A percentile compares a stretch with the other conserved stretches of the same genome.
Conservation (phyloP, 2,113 vertebrate species). For the Gallinago media region DNA sequence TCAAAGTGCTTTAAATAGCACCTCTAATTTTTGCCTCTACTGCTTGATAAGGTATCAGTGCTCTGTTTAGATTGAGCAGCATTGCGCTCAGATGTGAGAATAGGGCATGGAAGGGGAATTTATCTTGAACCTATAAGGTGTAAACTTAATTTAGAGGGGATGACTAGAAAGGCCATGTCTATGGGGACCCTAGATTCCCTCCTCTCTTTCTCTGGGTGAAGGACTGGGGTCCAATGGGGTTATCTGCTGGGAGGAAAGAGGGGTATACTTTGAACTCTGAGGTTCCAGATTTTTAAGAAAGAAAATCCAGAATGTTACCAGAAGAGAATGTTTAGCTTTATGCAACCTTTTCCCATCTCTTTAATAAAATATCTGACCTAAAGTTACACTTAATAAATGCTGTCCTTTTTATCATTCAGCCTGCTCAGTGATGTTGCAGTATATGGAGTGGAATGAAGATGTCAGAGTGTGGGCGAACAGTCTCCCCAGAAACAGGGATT, state of each 20-base stretch:
- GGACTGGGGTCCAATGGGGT: background rate
- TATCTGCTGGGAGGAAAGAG: background rate
- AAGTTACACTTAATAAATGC: background rate
- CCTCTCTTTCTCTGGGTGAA: background rate
- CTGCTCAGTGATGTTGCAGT: background rate
- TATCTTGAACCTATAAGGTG: background rate
- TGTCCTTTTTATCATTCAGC: background rate
- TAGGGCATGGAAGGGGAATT: background rate
- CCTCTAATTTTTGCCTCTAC: constrained; percentile 19
- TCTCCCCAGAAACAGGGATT: background rate
- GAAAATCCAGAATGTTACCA: background rate
- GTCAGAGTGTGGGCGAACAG: background rate
- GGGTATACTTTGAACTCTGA: background rate
- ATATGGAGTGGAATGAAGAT: background rate
- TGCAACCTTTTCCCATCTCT: background rate
- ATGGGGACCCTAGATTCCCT: background rate
- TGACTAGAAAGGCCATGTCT: background rate
- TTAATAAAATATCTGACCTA: background rate
- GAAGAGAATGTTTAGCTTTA: background rate
- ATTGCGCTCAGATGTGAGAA: background rate
- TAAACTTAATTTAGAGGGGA: background rate
- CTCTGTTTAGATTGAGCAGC: background rate
- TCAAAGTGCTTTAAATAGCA: constrained; percentile 17
- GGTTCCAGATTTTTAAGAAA: background rate
- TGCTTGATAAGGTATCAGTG: background rate